Conservation (phyloP, 2,113 vertebrate genomes). For the Sorex fumeus region DNA sequence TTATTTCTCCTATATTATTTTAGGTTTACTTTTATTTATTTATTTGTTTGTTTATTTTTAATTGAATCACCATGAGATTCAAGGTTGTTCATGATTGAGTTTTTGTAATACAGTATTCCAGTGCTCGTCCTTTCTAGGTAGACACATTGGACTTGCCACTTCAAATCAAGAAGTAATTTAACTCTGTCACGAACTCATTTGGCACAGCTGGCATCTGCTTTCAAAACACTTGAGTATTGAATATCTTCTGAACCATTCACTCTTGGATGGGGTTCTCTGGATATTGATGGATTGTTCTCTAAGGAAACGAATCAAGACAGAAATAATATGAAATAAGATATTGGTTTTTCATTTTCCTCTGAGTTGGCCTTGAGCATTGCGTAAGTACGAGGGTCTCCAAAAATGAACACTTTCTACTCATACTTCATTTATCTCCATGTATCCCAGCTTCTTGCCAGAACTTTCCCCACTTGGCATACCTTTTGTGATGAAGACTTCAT, state of each 20-base stretch:
- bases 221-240: constrained; percentile 73
- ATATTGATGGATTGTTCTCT: constrained; percentile 69
- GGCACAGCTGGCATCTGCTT: constrained; percentile 68
- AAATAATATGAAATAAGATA: constrained; percentile 63
- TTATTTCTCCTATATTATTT: not conserved
- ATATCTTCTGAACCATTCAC: constrained; percentile 60
- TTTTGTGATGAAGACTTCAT: constrained; percentile 50
- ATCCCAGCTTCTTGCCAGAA: not conserved
- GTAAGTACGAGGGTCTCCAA: not conserved
- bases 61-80: no score
- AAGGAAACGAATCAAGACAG: constrained; percentile 50
- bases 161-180: constrained; percentile 71
- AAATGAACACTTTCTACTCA: constrained; percentile 59
- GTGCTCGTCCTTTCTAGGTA: no score
- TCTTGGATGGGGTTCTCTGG: constrained; percentile 51
- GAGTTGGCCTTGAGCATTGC: constrained; percentile 15
- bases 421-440: constrained; percentile 44
- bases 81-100: no score
- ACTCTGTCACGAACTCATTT: constrained; percentile 64
- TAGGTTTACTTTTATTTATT: no score
- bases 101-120: no score
- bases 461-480: not conserved
- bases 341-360: constrained; percentile 34
- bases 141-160: constrained; percentile 23
- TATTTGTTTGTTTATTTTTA: no score